Percentiles rank a stretch among this genome's conserved stretches.
Conservation (phyloP, 2,888 invertebrate species). For the Boloria euphrosyne region DNA sequence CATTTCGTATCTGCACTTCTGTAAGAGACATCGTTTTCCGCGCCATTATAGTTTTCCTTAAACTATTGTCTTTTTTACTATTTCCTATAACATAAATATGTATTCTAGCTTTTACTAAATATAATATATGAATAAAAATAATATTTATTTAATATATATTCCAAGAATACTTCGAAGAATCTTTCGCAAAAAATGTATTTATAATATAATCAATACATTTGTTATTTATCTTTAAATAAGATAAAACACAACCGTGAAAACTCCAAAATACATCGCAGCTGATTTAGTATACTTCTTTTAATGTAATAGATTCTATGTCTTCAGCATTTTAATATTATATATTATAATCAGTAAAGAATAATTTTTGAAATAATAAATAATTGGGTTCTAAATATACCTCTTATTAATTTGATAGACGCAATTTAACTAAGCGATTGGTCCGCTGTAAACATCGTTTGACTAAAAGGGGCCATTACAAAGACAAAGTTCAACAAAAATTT, state of each 20-base stretch:
- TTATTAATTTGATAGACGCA: constrained; percentile 9
- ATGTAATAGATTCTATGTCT: too few relatives aligned
- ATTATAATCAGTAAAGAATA: too few relatives aligned
- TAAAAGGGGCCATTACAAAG: constrained; percentile 11
- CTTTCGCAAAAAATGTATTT: too few relatives aligned
- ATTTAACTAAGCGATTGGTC: constrained; percentile 12
- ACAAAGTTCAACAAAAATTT: constrained; percentile 14
- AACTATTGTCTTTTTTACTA: constrained; percentile 24
- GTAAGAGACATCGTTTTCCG: constrained; percentile 16
- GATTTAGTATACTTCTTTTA: too few relatives aligned
- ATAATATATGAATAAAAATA: constrained; percentile 22
- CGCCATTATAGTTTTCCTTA: constrained; percentile 24
- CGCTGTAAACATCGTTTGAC: constrained; percentile 20
- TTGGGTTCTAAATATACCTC: background rate
- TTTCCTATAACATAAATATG: constrained; percentile 24
- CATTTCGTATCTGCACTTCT: constrained; percentile 13
- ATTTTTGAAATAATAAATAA: background rate
- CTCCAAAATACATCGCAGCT: too few relatives aligned
- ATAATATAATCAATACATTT: too few relatives aligned
- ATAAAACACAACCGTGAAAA: too few relatives aligned
- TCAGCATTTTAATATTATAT: too few relatives aligned
- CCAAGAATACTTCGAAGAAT: too few relatives aligned
- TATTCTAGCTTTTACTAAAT: constrained; percentile 17
- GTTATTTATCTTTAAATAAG: too few relatives aligned
- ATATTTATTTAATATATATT: background rate